Evolutionary conservation across 1,140 invertebrate species (phyloP).

Genomic region (Eumaeus atala): DNA sequence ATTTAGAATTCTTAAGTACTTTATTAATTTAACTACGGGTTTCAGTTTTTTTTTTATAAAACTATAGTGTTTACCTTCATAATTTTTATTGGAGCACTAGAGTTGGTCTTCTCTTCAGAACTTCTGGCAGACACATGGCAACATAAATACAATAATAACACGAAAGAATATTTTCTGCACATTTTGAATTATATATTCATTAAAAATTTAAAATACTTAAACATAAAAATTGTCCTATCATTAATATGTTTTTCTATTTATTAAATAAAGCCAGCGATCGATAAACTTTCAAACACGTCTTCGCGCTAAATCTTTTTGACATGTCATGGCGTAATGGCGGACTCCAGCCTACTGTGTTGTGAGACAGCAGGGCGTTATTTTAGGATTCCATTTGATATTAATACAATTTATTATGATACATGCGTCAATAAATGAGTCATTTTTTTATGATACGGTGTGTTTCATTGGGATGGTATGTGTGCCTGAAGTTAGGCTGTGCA

Average conservation of each 20-base stretch:
- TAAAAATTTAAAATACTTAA: background rate
- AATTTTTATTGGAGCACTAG: background rate
- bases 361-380: constrained; percentile 6
- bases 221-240: background rate
- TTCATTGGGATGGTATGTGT: background rate
- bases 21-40: no score
- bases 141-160: constrained; percentile 1
- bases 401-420: constrained; percentile 8
- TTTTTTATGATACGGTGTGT: constrained; percentile 2
- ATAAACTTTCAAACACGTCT: background rate
- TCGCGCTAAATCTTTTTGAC: background rate
- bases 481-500: no score
- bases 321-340: background rate
- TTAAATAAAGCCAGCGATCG: background rate
- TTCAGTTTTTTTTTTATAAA: no score
- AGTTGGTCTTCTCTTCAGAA: background rate
- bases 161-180: background rate
- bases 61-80: background rate
- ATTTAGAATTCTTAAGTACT: no score
- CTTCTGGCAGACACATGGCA: background rate
- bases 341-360: constrained; percentile 6
- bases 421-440: constrained; percentile 10
- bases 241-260: background rate
- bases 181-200: background rate
- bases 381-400: constrained; percentile 7